Evolutionary conservation across 2,888 invertebrate genomes (phyloP).

Genomic region (Scelioninae gen. 1): DNA sequence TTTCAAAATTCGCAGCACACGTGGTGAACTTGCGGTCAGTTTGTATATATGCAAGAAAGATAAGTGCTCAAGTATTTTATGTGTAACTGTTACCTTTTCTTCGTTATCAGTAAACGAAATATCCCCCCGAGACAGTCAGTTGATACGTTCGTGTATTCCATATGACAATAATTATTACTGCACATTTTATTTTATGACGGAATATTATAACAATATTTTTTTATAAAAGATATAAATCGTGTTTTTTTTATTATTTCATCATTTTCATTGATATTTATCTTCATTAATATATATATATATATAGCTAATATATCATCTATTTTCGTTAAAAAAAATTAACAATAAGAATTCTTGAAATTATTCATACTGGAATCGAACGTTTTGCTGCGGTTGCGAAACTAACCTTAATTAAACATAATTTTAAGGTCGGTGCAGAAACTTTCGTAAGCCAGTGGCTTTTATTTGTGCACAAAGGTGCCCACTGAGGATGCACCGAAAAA

Average conservation of each 20-base stretch:
- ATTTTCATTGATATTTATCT: too few relatives aligned
- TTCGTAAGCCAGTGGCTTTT: constrained; percentile 61
- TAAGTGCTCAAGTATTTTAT: constrained; percentile 55
- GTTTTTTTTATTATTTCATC: too few relatives aligned
- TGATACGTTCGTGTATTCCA: constrained; percentile 28
- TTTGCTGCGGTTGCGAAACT: constrained; percentile 43
- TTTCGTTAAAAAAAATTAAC: too few relatives aligned
- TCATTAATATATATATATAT: too few relatives aligned
- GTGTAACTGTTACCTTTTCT: constrained; percentile 48
- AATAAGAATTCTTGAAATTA: too few relatives aligned
- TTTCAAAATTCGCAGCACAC: constrained; percentile 46
- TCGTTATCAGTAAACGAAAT: constrained; percentile 56
- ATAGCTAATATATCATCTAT: too few relatives aligned
- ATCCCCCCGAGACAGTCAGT: constrained; percentile 38
- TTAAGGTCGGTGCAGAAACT: constrained; percentile 52
- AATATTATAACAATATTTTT: too few relatives aligned
- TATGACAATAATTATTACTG: constrained; percentile 42
- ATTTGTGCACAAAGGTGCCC: constrained; percentile 63
- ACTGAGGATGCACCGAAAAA: constrained; percentile 49
- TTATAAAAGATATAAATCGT: too few relatives aligned
- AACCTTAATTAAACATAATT: constrained; percentile 54
- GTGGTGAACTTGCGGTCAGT: constrained; percentile 54
- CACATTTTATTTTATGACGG: constrained; percentile 1
- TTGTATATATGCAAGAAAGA: constrained; percentile 35
- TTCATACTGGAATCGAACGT: constrained; percentile 24